These are phyloP conservation scores for Agraylea sexmaculata DNA, from an alignment of 1,140 invertebrate species.

Conservation along the genomic window DNA sequence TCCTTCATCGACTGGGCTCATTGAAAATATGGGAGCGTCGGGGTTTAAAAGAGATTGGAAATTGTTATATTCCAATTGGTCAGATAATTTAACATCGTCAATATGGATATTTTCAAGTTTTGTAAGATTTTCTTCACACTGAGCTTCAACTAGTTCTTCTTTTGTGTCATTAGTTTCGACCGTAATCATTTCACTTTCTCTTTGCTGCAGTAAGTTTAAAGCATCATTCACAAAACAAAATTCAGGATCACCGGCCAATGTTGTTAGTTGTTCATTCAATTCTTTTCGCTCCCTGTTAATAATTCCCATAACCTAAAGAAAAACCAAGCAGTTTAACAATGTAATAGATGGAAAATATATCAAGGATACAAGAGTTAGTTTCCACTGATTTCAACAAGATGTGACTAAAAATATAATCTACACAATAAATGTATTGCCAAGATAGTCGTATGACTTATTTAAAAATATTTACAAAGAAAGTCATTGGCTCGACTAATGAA, in stretches of 20 bases:
- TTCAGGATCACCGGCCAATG: slow-evolving; percentile 63
- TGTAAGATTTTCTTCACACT: neutral
- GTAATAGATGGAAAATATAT: neutral
- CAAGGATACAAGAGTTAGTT: neutral
- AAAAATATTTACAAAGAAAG: no score
- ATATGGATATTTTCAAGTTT: neutral
- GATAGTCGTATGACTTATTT: no score
- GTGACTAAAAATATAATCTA: no score
- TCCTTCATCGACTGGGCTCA: slow-evolving; percentile 18
- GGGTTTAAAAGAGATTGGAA: slow-evolving; percentile 27
- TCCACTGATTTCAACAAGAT: no score
- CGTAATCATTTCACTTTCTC: slow-evolving; percentile 22
- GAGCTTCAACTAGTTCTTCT: neutral
- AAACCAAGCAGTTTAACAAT: no score
- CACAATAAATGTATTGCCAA: no score
- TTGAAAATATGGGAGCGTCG: slow-evolving; percentile 25
- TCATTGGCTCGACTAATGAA: no score
- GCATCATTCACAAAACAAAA: slow-evolving; percentile 77
- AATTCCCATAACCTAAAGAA: slow-evolving; percentile 48
- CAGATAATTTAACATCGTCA: slow-evolving; percentile 21
- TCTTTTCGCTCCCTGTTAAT: slow-evolving; percentile 61
- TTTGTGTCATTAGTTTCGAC: slow-evolving; percentile 14
- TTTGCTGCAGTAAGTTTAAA: slow-evolving; percentile 45
- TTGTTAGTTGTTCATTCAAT: slow-evolving; percentile 48
- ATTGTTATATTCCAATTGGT: no score